Percentiles rank a stretch among this genome's conserved stretches.
These are phyloP conservation scores for Semotilus atromaculatus DNA, from an alignment of 2,797 vertebrate species.

Conservation along the genomic window DNA sequence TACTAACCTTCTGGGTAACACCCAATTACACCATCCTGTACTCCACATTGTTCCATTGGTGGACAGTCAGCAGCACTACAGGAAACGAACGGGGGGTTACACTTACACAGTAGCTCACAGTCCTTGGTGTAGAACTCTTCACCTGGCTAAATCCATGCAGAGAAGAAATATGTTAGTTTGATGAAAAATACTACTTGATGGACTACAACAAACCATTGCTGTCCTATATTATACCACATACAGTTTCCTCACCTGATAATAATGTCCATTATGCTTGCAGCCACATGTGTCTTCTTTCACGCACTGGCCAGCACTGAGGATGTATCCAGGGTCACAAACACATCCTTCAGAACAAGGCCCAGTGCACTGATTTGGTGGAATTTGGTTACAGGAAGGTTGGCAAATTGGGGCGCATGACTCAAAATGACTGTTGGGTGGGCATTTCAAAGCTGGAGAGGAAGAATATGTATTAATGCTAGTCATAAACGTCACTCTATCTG, in stretches of 20 bases:
- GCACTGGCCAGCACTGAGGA: slow-evolving; percentile 76
- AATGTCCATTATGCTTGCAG: slow-evolving; percentile 73
- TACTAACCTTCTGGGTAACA: slow-evolving; percentile 79
- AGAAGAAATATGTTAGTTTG: not conserved
- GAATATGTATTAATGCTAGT: not conserved
- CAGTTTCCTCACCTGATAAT: slow-evolving; percentile 68
- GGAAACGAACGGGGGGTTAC: slow-evolving; percentile 64
- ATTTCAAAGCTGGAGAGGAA: slow-evolving; percentile 67
- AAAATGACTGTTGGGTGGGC: slow-evolving; percentile 79
- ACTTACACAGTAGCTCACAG: slow-evolving; percentile 76
- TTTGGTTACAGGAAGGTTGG: slow-evolving; percentile 73
- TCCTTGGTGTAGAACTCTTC: slow-evolving; percentile 76
- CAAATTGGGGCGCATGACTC: slow-evolving; percentile 74
- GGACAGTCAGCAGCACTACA: slow-evolving; percentile 72
- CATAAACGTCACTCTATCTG: not conserved
- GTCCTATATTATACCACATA: not conserved
- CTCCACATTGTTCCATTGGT: slow-evolving; percentile 72
- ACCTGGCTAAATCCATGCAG: slow-evolving; percentile 71
- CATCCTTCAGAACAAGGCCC: slow-evolving; percentile 75
- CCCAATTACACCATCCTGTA: slow-evolving; percentile 72
- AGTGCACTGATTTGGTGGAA: slow-evolving; percentile 59
- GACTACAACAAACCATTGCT: not conserved
- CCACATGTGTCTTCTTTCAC: slow-evolving; percentile 70
- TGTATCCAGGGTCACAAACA: slow-evolving; percentile 74
- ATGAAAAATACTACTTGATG: not conserved